A percentile compares a stretch with the other conserved stretches of the same genome.
phyloP scores from a whole-genome alignment of 2,888 invertebrate genomes.

The Neoascia interrupta region DNA sequence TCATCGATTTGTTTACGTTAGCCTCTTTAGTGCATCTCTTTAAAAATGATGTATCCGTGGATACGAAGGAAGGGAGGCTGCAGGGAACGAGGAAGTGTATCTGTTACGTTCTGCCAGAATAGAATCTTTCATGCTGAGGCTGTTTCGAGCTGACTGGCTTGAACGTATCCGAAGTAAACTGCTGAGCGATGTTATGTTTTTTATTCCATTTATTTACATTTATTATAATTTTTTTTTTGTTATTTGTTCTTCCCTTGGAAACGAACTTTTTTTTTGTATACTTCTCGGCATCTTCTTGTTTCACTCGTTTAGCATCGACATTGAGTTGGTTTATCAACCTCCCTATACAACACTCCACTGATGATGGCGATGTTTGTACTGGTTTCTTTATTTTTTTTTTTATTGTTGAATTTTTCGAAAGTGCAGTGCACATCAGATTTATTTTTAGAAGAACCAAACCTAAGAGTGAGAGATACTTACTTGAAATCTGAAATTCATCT shows the following conservation, averaged over 20 bases:
- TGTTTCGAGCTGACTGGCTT: background rate
- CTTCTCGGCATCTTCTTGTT: conserved; percentile 27
- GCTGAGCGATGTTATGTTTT: conserved; percentile 59
- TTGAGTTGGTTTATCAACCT: conserved; percentile 69
- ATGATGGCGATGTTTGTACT: conserved; percentile 22
- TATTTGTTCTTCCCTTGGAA: conserved; percentile 55
- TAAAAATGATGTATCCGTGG: background rate
- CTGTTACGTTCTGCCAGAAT: conserved; percentile 43
- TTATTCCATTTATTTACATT: conserved; percentile 66
- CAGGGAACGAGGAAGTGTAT: conserved; percentile 35
- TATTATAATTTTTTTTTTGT: conserved; percentile 36
- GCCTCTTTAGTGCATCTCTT: conserved; percentile 55
- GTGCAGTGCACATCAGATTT: conserved; percentile 39
- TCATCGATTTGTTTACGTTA: conserved; percentile 65
- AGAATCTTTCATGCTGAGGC: conserved; percentile 32
- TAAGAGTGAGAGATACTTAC: background rate
- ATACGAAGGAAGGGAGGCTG: background rate
- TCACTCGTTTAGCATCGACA: conserved; percentile 57
- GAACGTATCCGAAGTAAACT: conserved; percentile 34
- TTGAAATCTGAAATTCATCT: conserved; percentile 32
- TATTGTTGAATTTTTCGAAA: conserved; percentile 30
- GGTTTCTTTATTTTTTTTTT: conserved; percentile 15
- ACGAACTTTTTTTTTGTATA: conserved; percentile 18
- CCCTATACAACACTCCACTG: conserved; percentile 13
- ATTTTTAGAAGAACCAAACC: conserved; percentile 41